Evolutionary conservation across 2,797 vertebrate genomes (phyloP).

Genomic region (Scolopax rusticola): DNA sequence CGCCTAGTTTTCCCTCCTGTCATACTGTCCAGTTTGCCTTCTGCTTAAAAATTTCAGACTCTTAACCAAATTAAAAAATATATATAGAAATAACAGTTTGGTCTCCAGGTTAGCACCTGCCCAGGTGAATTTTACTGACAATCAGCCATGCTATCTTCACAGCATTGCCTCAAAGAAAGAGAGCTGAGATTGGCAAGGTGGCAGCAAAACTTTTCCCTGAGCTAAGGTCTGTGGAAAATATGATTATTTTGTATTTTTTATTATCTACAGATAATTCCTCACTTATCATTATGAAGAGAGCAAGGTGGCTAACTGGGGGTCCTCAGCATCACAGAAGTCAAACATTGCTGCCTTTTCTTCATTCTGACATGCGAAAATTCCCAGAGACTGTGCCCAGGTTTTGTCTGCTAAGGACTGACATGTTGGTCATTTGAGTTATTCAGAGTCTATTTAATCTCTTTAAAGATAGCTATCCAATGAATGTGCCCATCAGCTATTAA

Average conservation of each 20-base stretch:
- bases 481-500: neutral
- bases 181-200: neutral
- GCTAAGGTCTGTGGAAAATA: neutral
- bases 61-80: neutral
- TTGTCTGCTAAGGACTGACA: neutral
- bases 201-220: neutral
- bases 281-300: neutral
- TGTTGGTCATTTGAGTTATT: neutral
- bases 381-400: accelerated
- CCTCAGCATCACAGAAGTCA: neutral
- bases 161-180: neutral
- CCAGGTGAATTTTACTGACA: neutral
- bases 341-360: neutral
- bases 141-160: neutral
- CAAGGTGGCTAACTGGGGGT: neutral
- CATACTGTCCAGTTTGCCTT: neutral
- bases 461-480: conserved; percentile 29
- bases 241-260: neutral
- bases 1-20: neutral
- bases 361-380: neutral
- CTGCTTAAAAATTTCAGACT: neutral
- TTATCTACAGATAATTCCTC: neutral
- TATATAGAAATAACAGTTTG: neutral
- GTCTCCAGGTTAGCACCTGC: neutral
- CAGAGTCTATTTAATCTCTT: neutral